Conservation (phyloP, 2,797 vertebrate species). For the Galaxias olidus region DNA sequence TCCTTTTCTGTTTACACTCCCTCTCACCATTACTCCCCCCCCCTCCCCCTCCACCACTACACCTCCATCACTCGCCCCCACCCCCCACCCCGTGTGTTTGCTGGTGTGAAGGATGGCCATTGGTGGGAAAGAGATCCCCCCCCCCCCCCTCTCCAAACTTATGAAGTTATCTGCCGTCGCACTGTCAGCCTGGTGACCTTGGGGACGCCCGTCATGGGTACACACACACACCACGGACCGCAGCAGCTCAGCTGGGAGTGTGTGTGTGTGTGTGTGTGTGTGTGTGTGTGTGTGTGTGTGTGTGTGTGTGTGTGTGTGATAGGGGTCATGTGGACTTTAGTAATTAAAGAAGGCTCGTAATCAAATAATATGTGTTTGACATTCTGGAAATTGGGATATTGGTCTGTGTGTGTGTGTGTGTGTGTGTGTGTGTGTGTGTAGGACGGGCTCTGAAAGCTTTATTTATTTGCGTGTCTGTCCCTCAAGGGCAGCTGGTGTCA, state of each 20-base stretch:
- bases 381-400: no score
- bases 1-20: not conserved
- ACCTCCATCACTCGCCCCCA: not conserved
- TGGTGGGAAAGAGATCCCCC: conserved; percentile 44
- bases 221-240: not conserved
- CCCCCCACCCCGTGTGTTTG: not conserved
- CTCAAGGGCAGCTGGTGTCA: conserved; percentile 19
- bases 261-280: not conserved
- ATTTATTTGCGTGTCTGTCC: conserved; percentile 5
- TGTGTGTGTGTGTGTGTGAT: not conserved
- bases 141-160: conserved; percentile 42
- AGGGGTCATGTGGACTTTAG: no score
- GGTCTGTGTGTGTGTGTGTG: not conserved
- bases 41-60: not conserved
- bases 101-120: conserved; percentile 25
- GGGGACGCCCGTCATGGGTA: conserved; percentile 26
- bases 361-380: no score
- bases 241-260: not conserved
- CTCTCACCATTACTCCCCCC: not conserved
- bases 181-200: conserved; percentile 42
- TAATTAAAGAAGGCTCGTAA: no score
- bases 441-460: conserved; percentile 1
- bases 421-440: conserved; percentile 3
- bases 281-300: not conserved
- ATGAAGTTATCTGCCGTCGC: conserved; percentile 46